These are phyloP conservation scores for Caranx ignobilis DNA, from an alignment of 2,113 vertebrate genomes.

Conservation along the genomic window DNA sequence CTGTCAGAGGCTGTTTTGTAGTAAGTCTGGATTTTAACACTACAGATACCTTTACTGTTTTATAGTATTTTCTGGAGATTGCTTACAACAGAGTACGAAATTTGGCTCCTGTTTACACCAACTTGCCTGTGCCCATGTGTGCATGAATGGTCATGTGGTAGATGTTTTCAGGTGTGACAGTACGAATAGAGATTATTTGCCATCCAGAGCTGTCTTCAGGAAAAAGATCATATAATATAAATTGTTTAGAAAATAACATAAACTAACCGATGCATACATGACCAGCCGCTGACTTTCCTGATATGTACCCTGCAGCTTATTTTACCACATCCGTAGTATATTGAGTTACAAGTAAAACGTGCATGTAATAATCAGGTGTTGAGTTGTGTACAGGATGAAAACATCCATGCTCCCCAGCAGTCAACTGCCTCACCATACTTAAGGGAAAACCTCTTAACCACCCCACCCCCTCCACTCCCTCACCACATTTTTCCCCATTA, in stretches of 20 bases:
- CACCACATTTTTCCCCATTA: slow-evolving; percentile 67
- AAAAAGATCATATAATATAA: no score
- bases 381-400: slow-evolving; percentile 13
- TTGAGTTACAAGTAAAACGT: slow-evolving; percentile 5
- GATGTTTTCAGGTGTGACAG: no score
- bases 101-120: no score
- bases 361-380: slow-evolving; percentile 2
- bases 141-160: no score
- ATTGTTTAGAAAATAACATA: neutral
- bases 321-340: neutral
- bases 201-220: no score
- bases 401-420: slow-evolving; percentile 37
- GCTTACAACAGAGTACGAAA: no score
- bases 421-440: slow-evolving; percentile 37
- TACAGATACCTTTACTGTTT: no score
- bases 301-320: neutral
- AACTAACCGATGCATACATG: neutral
- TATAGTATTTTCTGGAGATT: no score
- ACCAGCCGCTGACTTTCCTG: neutral
- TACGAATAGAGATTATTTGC: no score
- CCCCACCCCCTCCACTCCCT: slow-evolving; percentile 13
- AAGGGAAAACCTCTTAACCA: slow-evolving; percentile 39
- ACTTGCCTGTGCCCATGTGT: no score
- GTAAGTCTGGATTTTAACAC: no score
- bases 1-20: no score